Percentiles rank a stretch among this genome's conserved stretches.
phyloP scores from a whole-genome alignment of 2,113 vertebrate genomes.

The Candoia aspera region DNA sequence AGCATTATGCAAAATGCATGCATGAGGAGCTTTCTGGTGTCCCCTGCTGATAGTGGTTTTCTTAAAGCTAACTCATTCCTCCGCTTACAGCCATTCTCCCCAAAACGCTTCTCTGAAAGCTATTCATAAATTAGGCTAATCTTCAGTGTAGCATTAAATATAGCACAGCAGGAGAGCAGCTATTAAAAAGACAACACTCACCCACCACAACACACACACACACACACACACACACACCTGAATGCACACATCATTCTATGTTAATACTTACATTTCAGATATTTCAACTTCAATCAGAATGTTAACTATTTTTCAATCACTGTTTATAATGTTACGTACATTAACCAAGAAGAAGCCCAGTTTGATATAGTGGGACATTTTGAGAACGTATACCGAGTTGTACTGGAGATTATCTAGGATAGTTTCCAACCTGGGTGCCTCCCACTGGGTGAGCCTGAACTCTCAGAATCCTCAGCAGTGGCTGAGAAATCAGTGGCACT shows the following conservation, averaged over 20 bases:
- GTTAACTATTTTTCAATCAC: neutral
- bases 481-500: constrained; percentile 36
- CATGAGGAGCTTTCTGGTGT: neutral
- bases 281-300: neutral
- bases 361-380: neutral
- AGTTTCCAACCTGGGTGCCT: neutral
- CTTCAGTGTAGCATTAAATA: neutral
- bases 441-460: neutral
- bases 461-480: neutral
- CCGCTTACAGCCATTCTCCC: neutral
- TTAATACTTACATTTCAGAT: neutral
- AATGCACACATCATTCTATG: neutral
- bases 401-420: neutral
- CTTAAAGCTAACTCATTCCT: neutral
- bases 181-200: neutral
- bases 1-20: neutral
- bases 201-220: no score
- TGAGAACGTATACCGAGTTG: neutral
- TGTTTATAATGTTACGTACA: neutral
- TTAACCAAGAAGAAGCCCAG: neutral
- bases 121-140: neutral
- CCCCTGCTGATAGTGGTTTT: neutral
- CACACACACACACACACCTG: neutral
- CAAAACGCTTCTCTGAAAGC: neutral
- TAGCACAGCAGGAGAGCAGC: neutral